A percentile compares a stretch with the other conserved stretches of the same genome.
phyloP scores from a whole-genome alignment of 2,888 invertebrate species.

The Metallyticus violacea region DNA sequence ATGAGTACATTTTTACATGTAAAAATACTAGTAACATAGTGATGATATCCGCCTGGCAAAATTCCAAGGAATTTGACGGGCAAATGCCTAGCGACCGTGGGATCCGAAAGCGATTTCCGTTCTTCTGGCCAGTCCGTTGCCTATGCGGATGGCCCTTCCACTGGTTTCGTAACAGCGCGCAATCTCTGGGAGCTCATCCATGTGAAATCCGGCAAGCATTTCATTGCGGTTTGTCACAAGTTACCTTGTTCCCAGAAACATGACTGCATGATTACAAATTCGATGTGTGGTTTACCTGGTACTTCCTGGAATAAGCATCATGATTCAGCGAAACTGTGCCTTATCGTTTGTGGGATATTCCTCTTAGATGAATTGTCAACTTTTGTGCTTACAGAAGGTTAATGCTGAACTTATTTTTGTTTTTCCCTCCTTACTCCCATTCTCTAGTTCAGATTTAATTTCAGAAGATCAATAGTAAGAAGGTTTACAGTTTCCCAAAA shows the following conservation, averaged over 20 bases:
- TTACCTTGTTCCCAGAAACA: neutral
- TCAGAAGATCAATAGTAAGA: no score
- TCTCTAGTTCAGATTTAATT: no score
- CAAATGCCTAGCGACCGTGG: no score
- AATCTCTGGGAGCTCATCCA: neutral
- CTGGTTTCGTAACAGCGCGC: neutral
- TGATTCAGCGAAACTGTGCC: neutral
- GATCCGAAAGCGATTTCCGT: neutral
- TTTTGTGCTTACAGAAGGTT: no score
- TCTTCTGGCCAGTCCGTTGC: neutral
- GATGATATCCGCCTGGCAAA: neutral
- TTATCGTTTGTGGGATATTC: neutral
- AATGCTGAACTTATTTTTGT: no score
- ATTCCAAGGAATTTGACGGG: neutral
- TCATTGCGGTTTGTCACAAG: neutral
- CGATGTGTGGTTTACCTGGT: neutral
- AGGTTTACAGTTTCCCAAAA: no score
- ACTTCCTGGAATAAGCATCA: neutral
- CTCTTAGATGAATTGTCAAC: no score
- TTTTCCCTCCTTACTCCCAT: no score
- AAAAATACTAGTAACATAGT: neutral
- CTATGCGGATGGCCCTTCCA: no score
- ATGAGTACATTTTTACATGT: no score
- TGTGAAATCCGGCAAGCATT: neutral
- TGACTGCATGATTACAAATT: neutral